These are phyloP conservation scores for Zeuzera pyrina DNA, from an alignment of 2,888 invertebrate genomes.

Conservation along the genomic window DNA sequence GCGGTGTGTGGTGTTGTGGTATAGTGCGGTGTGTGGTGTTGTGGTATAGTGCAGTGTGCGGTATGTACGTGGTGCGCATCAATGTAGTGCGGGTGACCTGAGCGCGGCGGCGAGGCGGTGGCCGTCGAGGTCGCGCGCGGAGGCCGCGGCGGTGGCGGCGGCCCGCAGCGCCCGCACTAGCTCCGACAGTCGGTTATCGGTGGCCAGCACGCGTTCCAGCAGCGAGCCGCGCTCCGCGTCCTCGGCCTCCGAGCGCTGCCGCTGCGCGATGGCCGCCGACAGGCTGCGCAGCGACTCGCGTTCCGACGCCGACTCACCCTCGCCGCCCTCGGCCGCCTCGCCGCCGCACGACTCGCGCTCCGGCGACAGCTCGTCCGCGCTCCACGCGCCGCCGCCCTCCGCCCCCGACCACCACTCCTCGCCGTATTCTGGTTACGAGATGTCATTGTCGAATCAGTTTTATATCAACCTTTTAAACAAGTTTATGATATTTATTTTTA, in stretches of 20 bases:
- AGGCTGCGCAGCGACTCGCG: constrained; percentile 84
- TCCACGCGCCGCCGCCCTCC: constrained; percentile 60
- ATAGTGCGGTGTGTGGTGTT: background rate
- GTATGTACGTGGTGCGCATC: constrained; percentile 11
- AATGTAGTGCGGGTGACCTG: no score
- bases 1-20: no score
- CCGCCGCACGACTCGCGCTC: constrained; percentile 62
- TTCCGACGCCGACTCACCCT: constrained; percentile 40
- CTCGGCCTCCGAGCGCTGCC: constrained; percentile 78
- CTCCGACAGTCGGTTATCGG: constrained; percentile 81
- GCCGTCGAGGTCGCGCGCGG: constrained; percentile 71
- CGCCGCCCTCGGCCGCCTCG: constrained; percentile 44
- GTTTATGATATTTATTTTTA: no score
- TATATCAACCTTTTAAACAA: no score
- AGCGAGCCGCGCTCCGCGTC: constrained; percentile 52
- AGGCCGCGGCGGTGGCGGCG: constrained; percentile 79
- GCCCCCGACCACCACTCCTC: constrained; percentile 67
- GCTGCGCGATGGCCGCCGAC: constrained; percentile 82
- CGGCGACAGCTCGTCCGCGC: constrained; percentile 62
- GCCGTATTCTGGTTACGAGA: constrained; percentile 39
- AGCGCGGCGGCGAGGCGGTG: constrained; percentile 37
- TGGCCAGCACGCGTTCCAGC: constrained; percentile 35
- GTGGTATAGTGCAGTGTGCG: constrained; percentile 6
- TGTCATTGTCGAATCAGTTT: background rate
- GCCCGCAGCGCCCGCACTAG: constrained; percentile 81